phyloP scores from a whole-genome alignment of 2,797 vertebrate genomes.

The Hemibagrus guttatus region DNA sequence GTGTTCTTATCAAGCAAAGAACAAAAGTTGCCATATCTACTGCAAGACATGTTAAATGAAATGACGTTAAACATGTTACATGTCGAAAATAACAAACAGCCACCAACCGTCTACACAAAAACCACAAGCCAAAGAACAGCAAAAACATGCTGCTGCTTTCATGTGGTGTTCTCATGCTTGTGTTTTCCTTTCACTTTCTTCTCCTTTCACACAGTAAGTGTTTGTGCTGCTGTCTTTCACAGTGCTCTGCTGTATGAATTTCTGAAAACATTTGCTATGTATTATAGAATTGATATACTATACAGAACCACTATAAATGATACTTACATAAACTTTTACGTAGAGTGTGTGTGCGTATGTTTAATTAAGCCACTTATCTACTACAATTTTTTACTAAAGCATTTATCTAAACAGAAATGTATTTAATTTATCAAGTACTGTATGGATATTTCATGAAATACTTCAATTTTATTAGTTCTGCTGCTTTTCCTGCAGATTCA shows the following conservation, averaged over 20 bases:
- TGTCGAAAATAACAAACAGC: neutral
- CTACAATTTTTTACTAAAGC: neutral
- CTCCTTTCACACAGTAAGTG: neutral
- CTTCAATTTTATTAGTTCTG: neutral
- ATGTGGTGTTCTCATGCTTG: slow-evolving; percentile 26
- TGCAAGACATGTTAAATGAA: neutral
- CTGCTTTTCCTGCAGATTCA: neutral
- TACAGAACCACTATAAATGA: neutral
- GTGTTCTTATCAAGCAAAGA: neutral
- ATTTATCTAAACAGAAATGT: neutral
- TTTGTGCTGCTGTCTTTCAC: neutral
- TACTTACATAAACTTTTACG: neutral
- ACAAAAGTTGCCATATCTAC: neutral
- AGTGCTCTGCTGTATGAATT: neutral
- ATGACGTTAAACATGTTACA: too few species aligned
- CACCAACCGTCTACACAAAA: neutral
- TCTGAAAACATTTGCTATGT: neutral
- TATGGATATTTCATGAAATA: neutral
- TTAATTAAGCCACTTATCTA: neutral
- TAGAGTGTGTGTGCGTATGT: neutral
- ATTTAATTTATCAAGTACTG: neutral
- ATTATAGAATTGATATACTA: neutral
- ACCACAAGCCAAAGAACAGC: neutral
- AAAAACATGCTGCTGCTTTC: neutral
- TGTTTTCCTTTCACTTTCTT: slow-evolving; percentile 19